These are phyloP conservation scores for Neolamprologus sp. DNA, from an alignment of 2,113 vertebrate species.

Conservation along the genomic window DNA sequence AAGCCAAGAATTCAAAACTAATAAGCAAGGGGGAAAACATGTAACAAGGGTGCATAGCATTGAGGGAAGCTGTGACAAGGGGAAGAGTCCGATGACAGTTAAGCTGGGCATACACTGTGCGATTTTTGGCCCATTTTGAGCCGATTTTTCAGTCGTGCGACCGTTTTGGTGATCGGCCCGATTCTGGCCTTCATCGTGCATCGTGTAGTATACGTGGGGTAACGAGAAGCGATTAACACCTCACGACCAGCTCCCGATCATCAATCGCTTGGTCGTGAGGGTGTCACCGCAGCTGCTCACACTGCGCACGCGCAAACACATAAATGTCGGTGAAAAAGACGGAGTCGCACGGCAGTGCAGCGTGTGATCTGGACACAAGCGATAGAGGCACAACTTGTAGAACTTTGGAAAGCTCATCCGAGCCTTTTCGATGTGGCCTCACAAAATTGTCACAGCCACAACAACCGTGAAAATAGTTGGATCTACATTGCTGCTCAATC, in stretches of 20 bases:
- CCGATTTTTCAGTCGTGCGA: not conserved
- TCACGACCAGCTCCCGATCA: not conserved
- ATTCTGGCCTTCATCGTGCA: not conserved
- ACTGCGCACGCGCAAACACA: not conserved
- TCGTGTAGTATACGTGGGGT: rapidly evolving
- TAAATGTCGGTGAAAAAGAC: too few species aligned
- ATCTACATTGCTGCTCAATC: rapidly evolving
- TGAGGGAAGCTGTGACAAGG: not conserved
- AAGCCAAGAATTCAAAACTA: not conserved
- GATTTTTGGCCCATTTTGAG: not conserved
- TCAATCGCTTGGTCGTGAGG: not conserved
- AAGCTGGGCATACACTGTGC: rapidly evolving
- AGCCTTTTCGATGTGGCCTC: not conserved
- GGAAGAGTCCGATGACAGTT: not conserved
- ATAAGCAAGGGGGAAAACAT: not conserved
- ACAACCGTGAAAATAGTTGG: not conserved
- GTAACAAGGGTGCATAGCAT: not conserved
- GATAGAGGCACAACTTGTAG: not conserved
- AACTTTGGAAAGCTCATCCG: not conserved
- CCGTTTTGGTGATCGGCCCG: rapidly evolving
- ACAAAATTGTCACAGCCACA: rapidly evolving
- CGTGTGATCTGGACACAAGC: too few species aligned
- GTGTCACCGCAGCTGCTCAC: not conserved
- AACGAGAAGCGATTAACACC: not conserved
- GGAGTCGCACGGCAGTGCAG: rapidly evolving